Base-by-base conservation (phyloP, 2,113 vertebrate genomes). In the Scopus umbretta region DNA sequence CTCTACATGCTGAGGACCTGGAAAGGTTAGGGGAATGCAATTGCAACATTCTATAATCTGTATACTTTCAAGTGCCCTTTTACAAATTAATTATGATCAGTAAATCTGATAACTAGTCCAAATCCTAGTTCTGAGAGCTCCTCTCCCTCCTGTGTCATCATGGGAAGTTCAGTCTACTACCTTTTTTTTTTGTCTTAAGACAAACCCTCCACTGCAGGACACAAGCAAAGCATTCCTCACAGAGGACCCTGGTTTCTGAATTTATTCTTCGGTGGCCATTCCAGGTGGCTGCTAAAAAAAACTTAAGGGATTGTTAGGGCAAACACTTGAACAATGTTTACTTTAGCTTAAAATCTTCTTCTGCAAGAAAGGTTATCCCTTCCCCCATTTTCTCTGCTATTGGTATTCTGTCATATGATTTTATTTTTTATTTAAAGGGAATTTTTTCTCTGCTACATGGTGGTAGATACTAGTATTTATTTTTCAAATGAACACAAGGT, bases 41-140 rank as follows among this genome's bases (percentile, higher is more conserved):
- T 9, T 1, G 1, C 34, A 52, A 34, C 0, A 0, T 43, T 52
- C 58, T 72, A 38, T 32, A 29, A 38, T 71, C 43, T 45, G 3
- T 43, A 56, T 21, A 56, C 7, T 75, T 56, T 61, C 63, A 90
- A 76, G 26, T 72, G 49, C 14, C 16, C 36, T 66, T 53, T 68
- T 22, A 80, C 4, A 66, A 82, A 72, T 27, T 26, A 32, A 38
- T 30, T 61, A 36, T 3, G 2, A 65, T 49, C 45, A 58, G 6
- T 61, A 43, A 53, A 71, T 45, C 32, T 50, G 29, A 18, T 36
- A 88, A 80, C 7, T 67, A 12, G 27, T 63, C 3, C 29, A 91
- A 55, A 42, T 27, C 13, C 59, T 59, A 55, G 15, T 68, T 90
- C n/a, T 50, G 43, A 82, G 29, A 68, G 26, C 22, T 63, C 16